These are phyloP conservation scores for Polypedilum pembai DNA, from an alignment of 1,140 invertebrate species.

Conservation along the genomic window DNA sequence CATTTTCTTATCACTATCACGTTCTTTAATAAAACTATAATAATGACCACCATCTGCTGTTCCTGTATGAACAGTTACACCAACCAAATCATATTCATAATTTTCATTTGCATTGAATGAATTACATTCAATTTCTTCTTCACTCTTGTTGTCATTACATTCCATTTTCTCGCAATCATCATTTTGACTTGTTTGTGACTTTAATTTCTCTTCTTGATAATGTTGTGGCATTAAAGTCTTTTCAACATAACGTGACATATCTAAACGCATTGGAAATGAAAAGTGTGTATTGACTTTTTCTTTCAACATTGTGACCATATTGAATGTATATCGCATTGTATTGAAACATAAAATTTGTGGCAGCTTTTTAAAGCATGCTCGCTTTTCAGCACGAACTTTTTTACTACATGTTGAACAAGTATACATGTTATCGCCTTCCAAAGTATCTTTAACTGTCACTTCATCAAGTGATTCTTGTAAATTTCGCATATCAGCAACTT, in stretches of 20 bases:
- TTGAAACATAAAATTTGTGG: conserved; percentile 92
- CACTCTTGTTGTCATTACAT: background rate
- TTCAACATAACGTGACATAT: conserved; percentile 93
- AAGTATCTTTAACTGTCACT: conserved; percentile 90
- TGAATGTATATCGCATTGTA: conserved; percentile 97
- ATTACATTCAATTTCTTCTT: conserved; percentile 30
- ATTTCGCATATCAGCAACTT: conserved; percentile 93
- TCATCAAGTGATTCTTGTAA: conserved; percentile 91
- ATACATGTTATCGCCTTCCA: conserved; percentile 97
- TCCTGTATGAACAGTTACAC: conserved; percentile 92
- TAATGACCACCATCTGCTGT: conserved; percentile 95
- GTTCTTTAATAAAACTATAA: conserved; percentile 90
- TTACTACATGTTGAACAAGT: conserved; percentile 91
- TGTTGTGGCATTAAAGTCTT: conserved; percentile 85
- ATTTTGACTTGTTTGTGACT: background rate
- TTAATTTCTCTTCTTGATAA: conserved; percentile 51
- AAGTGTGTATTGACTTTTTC: conserved; percentile 97
- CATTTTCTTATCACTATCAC: conserved; percentile 49
- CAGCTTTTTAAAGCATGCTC: conserved; percentile 89
- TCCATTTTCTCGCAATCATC: conserved; percentile 33
- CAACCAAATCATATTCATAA: conserved; percentile 85
- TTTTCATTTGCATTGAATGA: conserved; percentile 47
- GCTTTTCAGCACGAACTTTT: conserved; percentile 89
- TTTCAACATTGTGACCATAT: conserved; percentile 95
- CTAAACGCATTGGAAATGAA: conserved; percentile 86